A percentile compares a stretch with the other conserved stretches of the same genome.
phyloP scores from a whole-genome alignment of 1,140 invertebrate species.

The Ceratosolen solmsi region DNA sequence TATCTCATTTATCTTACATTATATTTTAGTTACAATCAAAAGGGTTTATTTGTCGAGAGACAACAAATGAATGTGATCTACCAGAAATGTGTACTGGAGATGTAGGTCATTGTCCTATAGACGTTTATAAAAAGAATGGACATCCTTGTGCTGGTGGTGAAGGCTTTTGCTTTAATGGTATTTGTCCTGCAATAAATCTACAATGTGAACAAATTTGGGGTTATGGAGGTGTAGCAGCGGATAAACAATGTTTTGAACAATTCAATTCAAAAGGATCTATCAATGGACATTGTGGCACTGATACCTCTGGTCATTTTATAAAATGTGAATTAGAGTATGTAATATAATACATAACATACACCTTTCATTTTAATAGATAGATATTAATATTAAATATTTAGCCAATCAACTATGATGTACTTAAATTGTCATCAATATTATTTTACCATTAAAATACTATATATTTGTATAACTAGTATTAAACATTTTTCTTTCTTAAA shows the following conservation, averaged over 20 bases:
- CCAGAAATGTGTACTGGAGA: slow-evolving; percentile 93
- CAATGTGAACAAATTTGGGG: slow-evolving; percentile 96
- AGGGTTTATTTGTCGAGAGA: slow-evolving; percentile 86
- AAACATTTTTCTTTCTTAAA: no score
- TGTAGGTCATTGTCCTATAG: slow-evolving; percentile 88
- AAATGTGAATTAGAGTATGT: slow-evolving; percentile 92
- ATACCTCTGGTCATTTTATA: slow-evolving; percentile 83
- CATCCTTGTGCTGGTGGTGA: slow-evolving; percentile 80
- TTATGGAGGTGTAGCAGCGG: slow-evolving; percentile 82
- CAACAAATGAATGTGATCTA: slow-evolving; percentile 93
- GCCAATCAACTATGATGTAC: no score
- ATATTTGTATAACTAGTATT: no score
- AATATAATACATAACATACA: no score
- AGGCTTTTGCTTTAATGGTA: slow-evolving; percentile 92
- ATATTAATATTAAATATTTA: no score
- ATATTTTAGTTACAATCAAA: slow-evolving; percentile 85
- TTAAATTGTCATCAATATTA: no score
- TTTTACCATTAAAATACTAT: no score
- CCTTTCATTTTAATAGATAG: no score
- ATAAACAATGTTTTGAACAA: slow-evolving; percentile 91
- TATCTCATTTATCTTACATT: slow-evolving; percentile 43
- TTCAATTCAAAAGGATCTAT: slow-evolving; percentile 95
- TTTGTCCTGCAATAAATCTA: slow-evolving; percentile 88
- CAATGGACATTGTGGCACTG: slow-evolving; percentile 93
- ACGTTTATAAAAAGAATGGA: slow-evolving; percentile 94